Base-by-base conservation (phyloP, 1,140 invertebrate genomes). In the Scaptomyza pallida region DNA sequence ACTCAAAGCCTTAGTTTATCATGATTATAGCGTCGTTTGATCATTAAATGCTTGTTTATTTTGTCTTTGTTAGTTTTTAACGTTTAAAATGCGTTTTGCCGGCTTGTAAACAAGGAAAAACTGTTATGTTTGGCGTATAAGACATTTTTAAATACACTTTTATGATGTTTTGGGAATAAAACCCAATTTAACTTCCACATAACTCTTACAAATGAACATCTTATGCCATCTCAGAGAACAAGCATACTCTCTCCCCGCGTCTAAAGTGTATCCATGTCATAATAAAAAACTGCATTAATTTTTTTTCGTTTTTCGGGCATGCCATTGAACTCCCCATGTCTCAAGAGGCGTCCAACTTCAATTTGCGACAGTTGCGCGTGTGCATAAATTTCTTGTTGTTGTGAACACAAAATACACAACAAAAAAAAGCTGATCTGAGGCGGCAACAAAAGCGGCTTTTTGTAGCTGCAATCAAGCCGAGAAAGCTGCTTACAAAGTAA, bases 41-140 rank as follows among this genome's bases (percentile, higher is more conserved):
- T 47, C 19, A 47, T 47, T 47, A 47, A 47, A 5, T 12, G 12
- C 4, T 35, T 33, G 12, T 12, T 10, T 51, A 1, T 51, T 19
- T 15, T 37, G 17, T 26, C 8, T 33, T 26, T 13, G 73, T 54
- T 64, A 68, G 52, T 71, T 75, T 65, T 73, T 70, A 35, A 74
- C 78, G 75, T 59, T 78, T 71, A 45, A 78, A 72, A 75, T 69
- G 80, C 30, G 78, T 79, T 82, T 82, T 80, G 78, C 21, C 2
- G 60, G 61, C 71, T 37, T 37, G 77, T 44, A 73, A 63, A 45
- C 57, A 50, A 60, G 26, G 52, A 30, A 56, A 0, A 50, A 19
- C 10, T 3, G 33, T n/a, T 37, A 37, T n/a, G 1, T 9, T 30
- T 5, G 1, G 26, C 8, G 6, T 9, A 30, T 8, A 30, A 9